Conservation (phyloP, 92 coral and sea anemone species). For the Siderastrea siderea region DNA sequence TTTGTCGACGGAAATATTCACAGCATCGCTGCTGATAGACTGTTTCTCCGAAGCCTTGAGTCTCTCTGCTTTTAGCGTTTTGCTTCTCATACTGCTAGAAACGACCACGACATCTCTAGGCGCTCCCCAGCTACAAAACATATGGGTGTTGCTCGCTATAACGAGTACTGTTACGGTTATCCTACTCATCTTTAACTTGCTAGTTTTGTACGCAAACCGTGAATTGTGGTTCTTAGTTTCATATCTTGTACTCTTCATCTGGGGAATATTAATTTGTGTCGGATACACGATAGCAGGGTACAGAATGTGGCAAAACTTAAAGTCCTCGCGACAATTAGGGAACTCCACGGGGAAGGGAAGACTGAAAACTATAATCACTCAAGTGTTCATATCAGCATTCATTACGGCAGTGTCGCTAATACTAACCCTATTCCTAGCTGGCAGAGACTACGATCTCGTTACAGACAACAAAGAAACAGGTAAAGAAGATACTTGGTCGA, state of each 20-base stretch:
- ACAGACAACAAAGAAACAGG: not conserved
- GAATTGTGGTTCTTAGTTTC: constrained; percentile 61
- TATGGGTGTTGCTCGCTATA: constrained; percentile 56
- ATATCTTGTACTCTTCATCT: constrained; percentile 32
- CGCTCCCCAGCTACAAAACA: constrained; percentile 76
- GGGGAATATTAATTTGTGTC: constrained; percentile 77
- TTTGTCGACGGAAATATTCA: not conserved
- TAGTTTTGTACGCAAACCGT: constrained; percentile 39
- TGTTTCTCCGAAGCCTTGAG: constrained; percentile 6
- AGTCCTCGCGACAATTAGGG: constrained; percentile 64
- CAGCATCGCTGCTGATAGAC: not conserved
- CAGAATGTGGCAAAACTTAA: constrained; percentile 71
- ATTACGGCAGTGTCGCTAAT: constrained; percentile 51
- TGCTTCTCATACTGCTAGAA: constrained; percentile 76
- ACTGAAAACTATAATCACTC: constrained; percentile 32
- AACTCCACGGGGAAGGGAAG: constrained; percentile 16
- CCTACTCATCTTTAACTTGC: constrained; percentile 52
- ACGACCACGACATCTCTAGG: constrained; percentile 69
- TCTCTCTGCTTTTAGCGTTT: constrained; percentile 76
- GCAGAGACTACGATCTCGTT: constrained; percentile 63
- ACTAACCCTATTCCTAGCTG: constrained; percentile 31
- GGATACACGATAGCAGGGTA: constrained; percentile 79
- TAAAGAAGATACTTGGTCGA: constrained; percentile 45
- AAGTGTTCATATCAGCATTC: constrained; percentile 52
- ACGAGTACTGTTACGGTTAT: constrained; percentile 44